These are phyloP conservation scores for Drosophila kuntzei DNA, from an alignment of 2,888 invertebrate species.

Conservation along the genomic window DNA sequence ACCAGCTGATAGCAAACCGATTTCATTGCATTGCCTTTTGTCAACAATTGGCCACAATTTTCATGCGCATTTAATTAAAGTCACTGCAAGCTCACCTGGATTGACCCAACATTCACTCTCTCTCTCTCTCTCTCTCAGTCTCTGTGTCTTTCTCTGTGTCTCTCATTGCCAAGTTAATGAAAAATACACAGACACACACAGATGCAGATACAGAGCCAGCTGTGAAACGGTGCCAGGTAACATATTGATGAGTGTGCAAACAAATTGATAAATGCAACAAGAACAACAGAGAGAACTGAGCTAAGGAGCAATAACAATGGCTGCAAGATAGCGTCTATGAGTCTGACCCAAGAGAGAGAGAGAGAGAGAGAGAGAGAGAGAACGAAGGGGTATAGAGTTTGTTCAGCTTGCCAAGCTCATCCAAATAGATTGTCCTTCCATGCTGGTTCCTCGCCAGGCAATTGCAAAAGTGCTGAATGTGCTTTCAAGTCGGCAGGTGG, in stretches of 20 bases:
- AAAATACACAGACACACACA: constrained; percentile 23
- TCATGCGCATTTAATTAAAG: constrained; percentile 43
- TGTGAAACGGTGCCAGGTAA: constrained; percentile 31
- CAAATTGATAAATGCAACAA: constrained; percentile 72
- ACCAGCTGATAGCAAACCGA: constrained; percentile 1
- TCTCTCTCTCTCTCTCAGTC: too few species aligned
- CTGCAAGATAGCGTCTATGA: constrained; percentile 17
- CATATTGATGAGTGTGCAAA: constrained; percentile 73
- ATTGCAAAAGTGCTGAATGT: constrained; percentile 69
- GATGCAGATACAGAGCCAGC: neutral
- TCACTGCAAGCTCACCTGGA: constrained; percentile 2
- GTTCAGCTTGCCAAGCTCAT: constrained; percentile 39
- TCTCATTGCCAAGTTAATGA: constrained; percentile 42
- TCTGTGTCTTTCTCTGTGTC: neutral
- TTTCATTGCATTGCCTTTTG: constrained; percentile 12
- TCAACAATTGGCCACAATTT: constrained; percentile 18
- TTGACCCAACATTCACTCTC: neutral
- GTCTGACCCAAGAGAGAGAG: constrained; percentile 2
- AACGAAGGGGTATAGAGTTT: neutral
- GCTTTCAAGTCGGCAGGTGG: constrained; percentile 64
- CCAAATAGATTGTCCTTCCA: constrained; percentile 59
- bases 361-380: neutral
- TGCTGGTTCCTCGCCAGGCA: constrained; percentile 31
- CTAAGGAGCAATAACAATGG: constrained; percentile 29
- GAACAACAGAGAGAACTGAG: constrained; percentile 28